Percentiles rank a stretch among this genome's conserved stretches.
These are phyloP conservation scores for Siniperca scherzeri DNA, from an alignment of 2,797 vertebrate genomes.

Conservation along the genomic window DNA sequence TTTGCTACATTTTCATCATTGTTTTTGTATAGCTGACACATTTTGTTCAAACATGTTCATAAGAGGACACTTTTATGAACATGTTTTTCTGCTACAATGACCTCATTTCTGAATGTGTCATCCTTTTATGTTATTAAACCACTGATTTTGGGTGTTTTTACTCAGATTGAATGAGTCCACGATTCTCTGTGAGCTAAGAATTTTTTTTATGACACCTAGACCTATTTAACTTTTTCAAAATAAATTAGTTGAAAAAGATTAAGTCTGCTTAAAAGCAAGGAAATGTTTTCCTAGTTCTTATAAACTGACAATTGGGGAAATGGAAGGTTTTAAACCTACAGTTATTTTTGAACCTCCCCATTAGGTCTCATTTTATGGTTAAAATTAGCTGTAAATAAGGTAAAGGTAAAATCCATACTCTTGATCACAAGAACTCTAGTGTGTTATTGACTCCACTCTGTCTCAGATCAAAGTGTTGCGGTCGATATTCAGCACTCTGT, in stretches of 20 bases:
- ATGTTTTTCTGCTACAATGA: not conserved
- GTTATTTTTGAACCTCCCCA: not conserved
- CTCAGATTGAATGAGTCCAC: not conserved
- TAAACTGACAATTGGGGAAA: not conserved
- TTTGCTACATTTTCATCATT: not conserved
- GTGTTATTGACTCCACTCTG: slow-evolving; percentile 44
- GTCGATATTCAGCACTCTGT: slow-evolving; percentile 47
- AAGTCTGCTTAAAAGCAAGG: not conserved
- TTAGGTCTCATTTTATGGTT: slow-evolving; percentile 9
- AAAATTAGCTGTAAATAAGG: slow-evolving; percentile 30
- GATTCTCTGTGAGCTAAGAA: not conserved
- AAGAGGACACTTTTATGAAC: not conserved
- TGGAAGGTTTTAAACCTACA: slow-evolving; percentile 15
- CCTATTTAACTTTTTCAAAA: not conserved
- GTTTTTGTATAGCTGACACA: not conserved
- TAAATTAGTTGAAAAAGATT: not conserved
- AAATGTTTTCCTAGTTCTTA: slow-evolving; percentile 1
- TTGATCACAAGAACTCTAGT: slow-evolving; percentile 16
- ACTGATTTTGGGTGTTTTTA: not conserved
- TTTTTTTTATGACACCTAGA: not conserved
- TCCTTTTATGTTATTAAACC: not conserved
- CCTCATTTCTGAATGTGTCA: not conserved
- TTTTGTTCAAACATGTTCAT: no score
- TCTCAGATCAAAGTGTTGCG: slow-evolving; percentile 45
- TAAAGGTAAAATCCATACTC: slow-evolving; percentile 43